phyloP scores from a whole-genome alignment of 2,888 invertebrate genomes.

The Euproctis similis region DNA sequence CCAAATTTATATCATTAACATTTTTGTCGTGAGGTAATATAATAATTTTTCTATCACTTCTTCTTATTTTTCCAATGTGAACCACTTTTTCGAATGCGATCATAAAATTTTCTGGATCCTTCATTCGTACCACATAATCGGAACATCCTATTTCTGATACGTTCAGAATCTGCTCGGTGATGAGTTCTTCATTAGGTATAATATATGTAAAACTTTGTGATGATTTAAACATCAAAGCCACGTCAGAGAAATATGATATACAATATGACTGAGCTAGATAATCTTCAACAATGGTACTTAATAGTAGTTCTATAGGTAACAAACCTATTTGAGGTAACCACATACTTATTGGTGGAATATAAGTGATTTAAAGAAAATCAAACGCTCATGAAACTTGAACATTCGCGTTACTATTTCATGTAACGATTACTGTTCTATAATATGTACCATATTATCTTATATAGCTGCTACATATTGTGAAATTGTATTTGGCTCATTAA shows the following conservation, averaged over 20 bases:
- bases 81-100: constrained; percentile 48
- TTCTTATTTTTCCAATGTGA: constrained; percentile 48
- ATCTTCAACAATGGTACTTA: constrained; percentile 40
- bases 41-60: constrained; percentile 61
- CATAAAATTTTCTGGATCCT: constrained; percentile 50
- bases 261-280: constrained; percentile 49
- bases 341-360: too few species aligned
- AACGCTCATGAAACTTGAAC: too few species aligned
- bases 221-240: constrained; percentile 25
- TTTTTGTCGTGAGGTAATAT: constrained; percentile 37
- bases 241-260: constrained; percentile 46
- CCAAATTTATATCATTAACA: constrained; percentile 11
- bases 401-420: too few species aligned
- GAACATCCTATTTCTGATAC: constrained; percentile 65
- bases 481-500: too few species aligned
- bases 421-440: too few species aligned
- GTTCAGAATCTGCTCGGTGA: constrained; percentile 34
- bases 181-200: constrained; percentile 24
- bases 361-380: too few species aligned
- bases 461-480: too few species aligned
- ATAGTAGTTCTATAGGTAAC: constrained; percentile 43
- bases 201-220: constrained; percentile 34
- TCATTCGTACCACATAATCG: constrained; percentile 55
- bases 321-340: too few species aligned
- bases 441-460: too few species aligned